Base-by-base conservation (phyloP, 1,140 invertebrate species). In the Bactericera cockerelli region DNA sequence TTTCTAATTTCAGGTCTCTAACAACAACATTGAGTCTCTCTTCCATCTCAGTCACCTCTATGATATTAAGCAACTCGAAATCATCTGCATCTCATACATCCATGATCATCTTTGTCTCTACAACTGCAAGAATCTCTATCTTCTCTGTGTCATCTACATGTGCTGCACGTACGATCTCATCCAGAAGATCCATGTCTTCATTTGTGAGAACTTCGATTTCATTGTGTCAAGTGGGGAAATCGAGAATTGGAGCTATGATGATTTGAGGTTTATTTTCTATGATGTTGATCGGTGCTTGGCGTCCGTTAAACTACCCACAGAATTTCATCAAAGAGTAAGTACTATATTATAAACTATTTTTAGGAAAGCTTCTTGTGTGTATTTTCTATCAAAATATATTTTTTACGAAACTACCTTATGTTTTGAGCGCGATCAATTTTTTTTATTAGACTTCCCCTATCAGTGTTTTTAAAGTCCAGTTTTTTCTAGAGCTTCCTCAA, bases 271-370 rank as follows among this genome's bases (percentile, higher is more conserved):
- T 49, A n/a, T 49, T 4, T 49, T 49, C 19, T 22, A 49, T 49
- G 19, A 49, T 49, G 4, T 49, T 49, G n/a, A 49, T 16, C n/a
- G 3, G 8, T 4, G 4, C 22, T 8, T 49, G n/a, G n/a, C n/a
- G 3, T 49, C 42, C 3, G 42, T 49, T n/a, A 49, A 49, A 49
- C 22, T 49, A 49, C 42, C 42, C 4, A 22, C n/a, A 8, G 42
- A 49, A 16, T 49, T 49, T 49, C 42, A 49, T 49, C n/a, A 22
- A n/a, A 4, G n/a, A 49, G 42, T 49, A n/a, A 49, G 42, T 49
- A 19, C 16, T n/a, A n/a, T n/a, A n/a, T n/a, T n/a, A n/a, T n/a
- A n/a, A n/a, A n/a, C n/a, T n/a, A n/a, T n/a, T n/a, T n/a, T n/a
- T n/a, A n/a, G n/a, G n/a, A n/a, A n/a, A n/a, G n/a, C n/a, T n/a